Percentiles rank a stretch among this genome's conserved stretches.
Conservation (phyloP, 1,140 invertebrate species). For the Heliconius nattereri region DNA sequence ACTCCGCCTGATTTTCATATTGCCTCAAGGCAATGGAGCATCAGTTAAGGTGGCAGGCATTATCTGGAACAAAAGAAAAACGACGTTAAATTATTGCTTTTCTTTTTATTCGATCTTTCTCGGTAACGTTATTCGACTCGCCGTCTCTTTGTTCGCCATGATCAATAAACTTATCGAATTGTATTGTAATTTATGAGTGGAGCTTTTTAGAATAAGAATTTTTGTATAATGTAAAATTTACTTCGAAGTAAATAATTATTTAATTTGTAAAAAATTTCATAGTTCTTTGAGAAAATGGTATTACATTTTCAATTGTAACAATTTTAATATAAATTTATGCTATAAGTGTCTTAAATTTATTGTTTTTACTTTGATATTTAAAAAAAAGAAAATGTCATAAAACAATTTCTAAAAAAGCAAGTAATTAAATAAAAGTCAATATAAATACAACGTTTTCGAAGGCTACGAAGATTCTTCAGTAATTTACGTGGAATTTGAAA, state of each 20-base stretch:
- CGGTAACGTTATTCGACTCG: slow-evolving; percentile 42
- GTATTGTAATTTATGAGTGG: slow-evolving; percentile 43
- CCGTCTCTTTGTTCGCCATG: slow-evolving; percentile 43
- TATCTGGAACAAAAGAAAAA: slow-evolving; percentile 75
- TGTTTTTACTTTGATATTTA: too few species aligned
- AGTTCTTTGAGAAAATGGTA: not conserved
- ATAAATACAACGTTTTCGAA: not conserved
- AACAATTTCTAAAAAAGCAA: not conserved
- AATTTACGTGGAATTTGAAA: slow-evolving; percentile 29
- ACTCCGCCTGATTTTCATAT: slow-evolving; percentile 68
- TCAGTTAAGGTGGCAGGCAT: slow-evolving; percentile 58
- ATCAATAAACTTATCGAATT: slow-evolving; percentile 51
- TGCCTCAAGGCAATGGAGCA: slow-evolving; percentile 66
- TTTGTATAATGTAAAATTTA: not conserved
- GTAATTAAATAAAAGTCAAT: slow-evolving; percentile 16
- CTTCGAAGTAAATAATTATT: not conserved
- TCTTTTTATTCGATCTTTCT: slow-evolving; percentile 28
- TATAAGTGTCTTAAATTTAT: too few species aligned
- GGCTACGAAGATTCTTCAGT: not conserved
- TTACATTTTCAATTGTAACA: not conserved
- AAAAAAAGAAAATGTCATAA: not conserved
- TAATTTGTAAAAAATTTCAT: not conserved
- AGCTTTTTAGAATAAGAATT: slow-evolving; percentile 14
- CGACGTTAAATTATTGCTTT: slow-evolving; percentile 45
- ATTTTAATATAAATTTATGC: not conserved